These are phyloP conservation scores for Calypte anna DNA, from an alignment of 2,113 vertebrate species.

Conservation along the genomic window DNA sequence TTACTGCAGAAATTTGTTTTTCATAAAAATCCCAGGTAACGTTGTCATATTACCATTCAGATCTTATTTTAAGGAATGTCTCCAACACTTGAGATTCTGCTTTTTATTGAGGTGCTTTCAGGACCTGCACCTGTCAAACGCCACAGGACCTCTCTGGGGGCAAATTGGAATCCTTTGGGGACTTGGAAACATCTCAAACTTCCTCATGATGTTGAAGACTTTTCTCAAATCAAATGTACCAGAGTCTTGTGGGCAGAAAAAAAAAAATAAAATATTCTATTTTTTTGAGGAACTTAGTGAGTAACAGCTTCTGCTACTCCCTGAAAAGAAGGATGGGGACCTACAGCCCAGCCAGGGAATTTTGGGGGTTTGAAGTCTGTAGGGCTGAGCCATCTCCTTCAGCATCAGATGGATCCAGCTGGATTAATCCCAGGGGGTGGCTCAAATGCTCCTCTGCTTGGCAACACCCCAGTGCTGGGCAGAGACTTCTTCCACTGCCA, in stretches of 20 bases:
- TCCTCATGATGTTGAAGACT: not conserved
- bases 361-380: not conserved
- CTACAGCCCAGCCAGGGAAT: not conserved
- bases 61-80: not conserved
- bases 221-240: not conserved
- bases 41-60: not conserved
- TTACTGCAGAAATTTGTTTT: not conserved
- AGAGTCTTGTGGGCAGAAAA: too few species aligned
- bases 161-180: not conserved
- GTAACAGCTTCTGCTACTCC: not conserved
- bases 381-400: fast-evolving
- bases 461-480: not conserved
- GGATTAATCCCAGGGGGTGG: not conserved
- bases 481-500: not conserved
- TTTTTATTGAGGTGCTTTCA: not conserved
- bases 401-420: not conserved
- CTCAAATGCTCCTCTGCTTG: not conserved
- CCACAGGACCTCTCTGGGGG: not conserved
- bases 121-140: not conserved
- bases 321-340: not conserved
- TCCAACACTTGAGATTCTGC: not conserved
- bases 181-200: not conserved
- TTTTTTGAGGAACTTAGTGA: not conserved
- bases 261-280: not conserved
- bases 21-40: not conserved